phyloP scores from a whole-genome alignment of 2,797 vertebrate species.

The Diplodus puntazzo region DNA sequence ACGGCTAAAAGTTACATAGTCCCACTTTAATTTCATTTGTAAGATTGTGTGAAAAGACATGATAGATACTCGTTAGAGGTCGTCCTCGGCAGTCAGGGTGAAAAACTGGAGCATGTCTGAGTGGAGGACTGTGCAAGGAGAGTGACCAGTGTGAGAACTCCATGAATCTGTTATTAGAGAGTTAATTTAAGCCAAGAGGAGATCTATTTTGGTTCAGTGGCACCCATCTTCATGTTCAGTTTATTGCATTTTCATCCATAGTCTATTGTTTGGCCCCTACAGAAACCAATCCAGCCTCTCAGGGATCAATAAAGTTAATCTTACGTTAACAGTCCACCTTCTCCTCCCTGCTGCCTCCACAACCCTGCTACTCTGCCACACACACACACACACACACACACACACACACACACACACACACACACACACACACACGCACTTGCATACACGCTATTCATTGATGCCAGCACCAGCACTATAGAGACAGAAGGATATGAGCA shows the following conservation, averaged over 20 bases:
- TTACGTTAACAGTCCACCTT: constrained; percentile 53
- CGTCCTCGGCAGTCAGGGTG: neutral
- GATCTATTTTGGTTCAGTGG: constrained; percentile 27
- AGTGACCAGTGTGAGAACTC: neutral
- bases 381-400: constrained; percentile 14
- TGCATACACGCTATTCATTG: constrained; percentile 40
- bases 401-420: constrained; percentile 30
- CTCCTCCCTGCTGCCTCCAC: constrained; percentile 14
- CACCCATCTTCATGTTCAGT: constrained; percentile 33
- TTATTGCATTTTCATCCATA: constrained; percentile 54
- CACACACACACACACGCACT: too few relatives aligned
- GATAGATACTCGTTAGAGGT: neutral
- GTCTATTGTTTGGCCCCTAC: constrained; percentile 44
- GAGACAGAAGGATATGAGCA: constrained; percentile 33
- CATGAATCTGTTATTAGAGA: constrained; percentile 28
- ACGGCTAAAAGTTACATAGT: too few relatives aligned
- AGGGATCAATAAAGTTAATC: constrained; percentile 72
- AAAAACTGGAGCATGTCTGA: neutral
- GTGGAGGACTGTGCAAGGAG: constrained; percentile 3
- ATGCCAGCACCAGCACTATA: constrained; percentile 42
- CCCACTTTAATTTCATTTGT: neutral
- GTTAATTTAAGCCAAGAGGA: constrained; percentile 27
- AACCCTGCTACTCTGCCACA: constrained; percentile 19
- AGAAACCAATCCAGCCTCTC: constrained; percentile 53
- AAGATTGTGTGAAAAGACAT: too few relatives aligned